These are phyloP conservation scores for Ichneumoninae sp. DNA, from an alignment of 2,888 invertebrate species.

Conservation along the genomic window DNA sequence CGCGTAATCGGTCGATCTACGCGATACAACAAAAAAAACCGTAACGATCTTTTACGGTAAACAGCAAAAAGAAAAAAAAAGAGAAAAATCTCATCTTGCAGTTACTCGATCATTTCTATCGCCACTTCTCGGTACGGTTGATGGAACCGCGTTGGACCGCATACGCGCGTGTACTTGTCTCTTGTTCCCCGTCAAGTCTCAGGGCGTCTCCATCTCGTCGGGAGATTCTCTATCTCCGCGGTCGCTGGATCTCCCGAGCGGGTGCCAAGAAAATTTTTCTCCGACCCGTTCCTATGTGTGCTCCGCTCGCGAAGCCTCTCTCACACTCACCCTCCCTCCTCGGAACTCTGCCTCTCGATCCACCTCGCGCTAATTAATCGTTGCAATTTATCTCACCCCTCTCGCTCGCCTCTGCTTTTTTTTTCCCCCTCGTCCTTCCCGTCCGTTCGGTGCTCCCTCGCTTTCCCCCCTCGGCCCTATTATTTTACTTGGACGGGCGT, in stretches of 20 bases:
- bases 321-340: neutral
- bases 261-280: slow-evolving; percentile 58
- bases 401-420: neutral
- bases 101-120: slow-evolving; percentile 23
- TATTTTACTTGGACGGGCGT: slow-evolving; percentile 51
- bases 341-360: slow-evolving; percentile 27
- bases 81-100: slow-evolving; percentile 12
- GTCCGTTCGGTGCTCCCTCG: slow-evolving; percentile 19
- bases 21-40: slow-evolving; percentile 38
- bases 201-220: slow-evolving; percentile 40
- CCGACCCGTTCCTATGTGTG: slow-evolving; percentile 16
- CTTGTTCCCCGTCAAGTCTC: slow-evolving; percentile 43
- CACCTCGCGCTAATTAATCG: slow-evolving; percentile 63
- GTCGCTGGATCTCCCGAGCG: slow-evolving; percentile 13
- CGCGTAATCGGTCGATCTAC: slow-evolving; percentile 25
- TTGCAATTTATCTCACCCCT: slow-evolving; percentile 57
- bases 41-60: slow-evolving; percentile 34
- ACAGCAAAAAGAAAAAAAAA: neutral
- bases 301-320: slow-evolving; percentile 12
- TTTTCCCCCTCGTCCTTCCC: neutral
- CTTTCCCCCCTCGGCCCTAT: slow-evolving; percentile 16
- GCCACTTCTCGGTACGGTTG: neutral
- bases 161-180: slow-evolving; percentile 25
- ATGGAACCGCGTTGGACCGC: slow-evolving; percentile 19
- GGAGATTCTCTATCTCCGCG: slow-evolving; percentile 24